Evolutionary conservation across 2,888 invertebrate species (phyloP), one percentile per base, ranked within the genome.

Genomic region (Elysia crispata): DNA sequence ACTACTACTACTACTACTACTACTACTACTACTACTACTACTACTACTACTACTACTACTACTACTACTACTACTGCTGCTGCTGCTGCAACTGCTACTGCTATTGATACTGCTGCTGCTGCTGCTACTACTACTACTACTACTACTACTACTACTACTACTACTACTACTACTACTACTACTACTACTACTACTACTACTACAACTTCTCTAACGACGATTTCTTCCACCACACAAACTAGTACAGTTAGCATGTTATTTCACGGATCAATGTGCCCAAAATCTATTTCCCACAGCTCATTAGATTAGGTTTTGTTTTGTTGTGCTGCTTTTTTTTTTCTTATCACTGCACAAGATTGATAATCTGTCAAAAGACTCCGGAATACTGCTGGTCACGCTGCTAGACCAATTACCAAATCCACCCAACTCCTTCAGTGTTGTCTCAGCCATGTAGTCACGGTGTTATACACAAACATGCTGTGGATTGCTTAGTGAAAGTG

Each of bases 1-100:
- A 70, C 69, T 77, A 77, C 77, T 77, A 77, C 77, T 69, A 77
- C 77, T 69, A 77, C 77, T 77, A 81, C 77, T 72, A 77, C 77
- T 72, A 72, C 77, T 77, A 77, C 50, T 54, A 77, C 72, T 77
- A 72, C 77, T 72, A 50, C 70, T 72, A 77, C 57, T 57, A 77
- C 60, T 28, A 69, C 69, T 69, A 69, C 69, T 69, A 69, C 69
- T 69, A 69, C 69, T 69, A 69, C 69, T 69, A 69, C 69, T 69
- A 69, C 69, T 69, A 69, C 31, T 70, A 69, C 64, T 33, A 75
- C 69, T 78, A 78, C 60, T 77, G 69, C 64, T 41, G 69, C 33
- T 67, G 41, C 28, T 79, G 41, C 66, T 49, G 66, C 64, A 23
- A 62, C 74, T 66, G 75, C 72, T 50, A 73, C 70, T 73, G 57